phyloP scores from a whole-genome alignment of 2,888 invertebrate genomes.

The Leistus spinibarbis region DNA sequence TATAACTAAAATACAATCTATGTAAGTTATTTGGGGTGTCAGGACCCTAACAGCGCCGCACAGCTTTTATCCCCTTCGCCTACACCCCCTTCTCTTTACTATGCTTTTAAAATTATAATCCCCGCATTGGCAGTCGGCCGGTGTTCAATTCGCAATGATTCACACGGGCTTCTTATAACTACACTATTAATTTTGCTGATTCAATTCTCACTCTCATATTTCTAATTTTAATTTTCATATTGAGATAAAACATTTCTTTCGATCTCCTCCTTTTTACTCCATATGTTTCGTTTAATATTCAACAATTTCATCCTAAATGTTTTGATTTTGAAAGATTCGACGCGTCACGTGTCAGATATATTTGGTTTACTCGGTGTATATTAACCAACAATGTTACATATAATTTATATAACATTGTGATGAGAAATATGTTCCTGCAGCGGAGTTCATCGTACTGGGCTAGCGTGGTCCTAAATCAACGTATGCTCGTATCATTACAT shows the following conservation, averaged over 20 bases:
- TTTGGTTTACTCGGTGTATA: too few relatives aligned
- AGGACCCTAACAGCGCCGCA: constrained; percentile 17
- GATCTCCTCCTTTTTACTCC: too few relatives aligned
- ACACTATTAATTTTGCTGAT: background rate
- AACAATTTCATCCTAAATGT: too few relatives aligned
- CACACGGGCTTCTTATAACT: background rate
- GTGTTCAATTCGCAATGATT: constrained; percentile 20
- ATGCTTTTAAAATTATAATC: constrained; percentile 38
- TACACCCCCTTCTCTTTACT: background rate
- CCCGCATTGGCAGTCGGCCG: constrained; percentile 11
- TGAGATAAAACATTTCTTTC: too few relatives aligned
- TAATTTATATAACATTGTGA: background rate
- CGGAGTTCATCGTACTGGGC: background rate
- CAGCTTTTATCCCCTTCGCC: constrained; percentile 1
- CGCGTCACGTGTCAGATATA: too few relatives aligned
- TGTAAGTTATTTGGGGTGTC: constrained; percentile 37
- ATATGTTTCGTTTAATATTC: too few relatives aligned
- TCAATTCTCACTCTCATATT: background rate
- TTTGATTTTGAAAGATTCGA: too few relatives aligned
- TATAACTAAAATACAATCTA: constrained; percentile 38
- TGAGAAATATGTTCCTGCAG: background rate
- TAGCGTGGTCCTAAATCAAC: background rate
- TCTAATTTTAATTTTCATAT: background rate
- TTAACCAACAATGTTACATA: background rate
- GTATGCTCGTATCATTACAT: background rate